Evolutionary conservation across 2,888 invertebrate species (phyloP).

Genomic region (Aphodius granarius): DNA sequence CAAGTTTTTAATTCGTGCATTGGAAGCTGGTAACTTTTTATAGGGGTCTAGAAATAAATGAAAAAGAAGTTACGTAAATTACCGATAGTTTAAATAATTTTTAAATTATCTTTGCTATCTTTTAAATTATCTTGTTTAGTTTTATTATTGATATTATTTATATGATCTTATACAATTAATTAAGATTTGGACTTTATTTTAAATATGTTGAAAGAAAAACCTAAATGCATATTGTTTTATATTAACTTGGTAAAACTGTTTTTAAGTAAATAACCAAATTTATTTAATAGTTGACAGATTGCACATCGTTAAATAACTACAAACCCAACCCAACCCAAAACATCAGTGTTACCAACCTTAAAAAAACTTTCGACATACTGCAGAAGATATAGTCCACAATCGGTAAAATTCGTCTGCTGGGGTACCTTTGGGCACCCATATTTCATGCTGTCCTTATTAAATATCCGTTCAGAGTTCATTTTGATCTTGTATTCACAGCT

Average conservation of each 20-base stretch:
- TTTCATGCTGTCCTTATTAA: constrained; percentile 81
- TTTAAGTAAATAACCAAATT: no score
- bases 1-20: constrained; percentile 81
- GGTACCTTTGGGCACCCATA: constrained; percentile 90
- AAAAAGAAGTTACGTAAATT: not conserved
- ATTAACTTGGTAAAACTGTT: not conserved
- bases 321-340: no score
- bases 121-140: no score
- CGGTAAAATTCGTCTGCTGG: constrained; percentile 96
- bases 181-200: no score
- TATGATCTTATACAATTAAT: no score
- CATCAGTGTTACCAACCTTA: constrained; percentile 59
- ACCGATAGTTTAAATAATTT: not conserved
- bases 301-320: no score
- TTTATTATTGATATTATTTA: no score
- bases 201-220: no score
- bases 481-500: constrained; percentile 84
- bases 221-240: no score
- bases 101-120: no score
- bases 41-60: constrained; percentile 65
- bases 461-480: constrained; percentile 64
- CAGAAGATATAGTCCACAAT: constrained; percentile 93
- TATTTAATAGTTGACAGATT: no score
- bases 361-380: constrained; percentile 98
- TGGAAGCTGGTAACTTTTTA: constrained; percentile 79